phyloP scores from a whole-genome alignment of 2,888 invertebrate genomes.

The Ischnura elegans region DNA sequence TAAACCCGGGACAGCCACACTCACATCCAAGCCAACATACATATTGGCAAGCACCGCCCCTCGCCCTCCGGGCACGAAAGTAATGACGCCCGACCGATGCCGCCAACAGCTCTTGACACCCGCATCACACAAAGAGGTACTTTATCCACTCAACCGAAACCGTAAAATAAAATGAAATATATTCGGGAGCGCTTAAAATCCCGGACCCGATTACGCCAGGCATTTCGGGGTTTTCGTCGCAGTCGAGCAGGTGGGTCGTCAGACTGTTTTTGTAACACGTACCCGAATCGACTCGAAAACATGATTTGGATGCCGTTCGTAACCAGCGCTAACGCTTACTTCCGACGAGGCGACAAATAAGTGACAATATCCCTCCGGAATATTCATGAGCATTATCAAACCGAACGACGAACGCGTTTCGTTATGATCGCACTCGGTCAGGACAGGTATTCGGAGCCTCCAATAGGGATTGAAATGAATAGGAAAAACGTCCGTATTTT shows the following conservation, averaged over 20 bases:
- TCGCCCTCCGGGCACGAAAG: neutral
- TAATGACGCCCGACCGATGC: constrained; percentile 49
- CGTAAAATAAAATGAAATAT: neutral
- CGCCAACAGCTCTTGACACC: constrained; percentile 27
- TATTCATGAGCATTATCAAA: neutral
- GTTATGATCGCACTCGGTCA: neutral
- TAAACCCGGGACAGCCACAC: neutral
- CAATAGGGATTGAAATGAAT: neutral
- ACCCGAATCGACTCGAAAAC: neutral
- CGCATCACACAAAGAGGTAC: neutral
- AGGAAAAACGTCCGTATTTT: neutral
- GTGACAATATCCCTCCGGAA: neutral
- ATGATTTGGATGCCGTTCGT: neutral
- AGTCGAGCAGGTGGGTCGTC: neutral
- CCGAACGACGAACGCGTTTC: neutral
- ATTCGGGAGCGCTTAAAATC: neutral
- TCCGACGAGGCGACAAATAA: neutral
- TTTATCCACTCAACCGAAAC: constrained; percentile 3
- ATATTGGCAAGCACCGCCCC: neutral
- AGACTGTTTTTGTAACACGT: neutral
- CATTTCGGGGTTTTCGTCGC: too few species aligned
- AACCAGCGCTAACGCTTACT: neutral
- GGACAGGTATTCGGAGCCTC: neutral
- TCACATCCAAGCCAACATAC: neutral
- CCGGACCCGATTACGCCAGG: neutral